phyloP scores from a whole-genome alignment of 2,888 invertebrate species.

The Parnassius apollo region DNA sequence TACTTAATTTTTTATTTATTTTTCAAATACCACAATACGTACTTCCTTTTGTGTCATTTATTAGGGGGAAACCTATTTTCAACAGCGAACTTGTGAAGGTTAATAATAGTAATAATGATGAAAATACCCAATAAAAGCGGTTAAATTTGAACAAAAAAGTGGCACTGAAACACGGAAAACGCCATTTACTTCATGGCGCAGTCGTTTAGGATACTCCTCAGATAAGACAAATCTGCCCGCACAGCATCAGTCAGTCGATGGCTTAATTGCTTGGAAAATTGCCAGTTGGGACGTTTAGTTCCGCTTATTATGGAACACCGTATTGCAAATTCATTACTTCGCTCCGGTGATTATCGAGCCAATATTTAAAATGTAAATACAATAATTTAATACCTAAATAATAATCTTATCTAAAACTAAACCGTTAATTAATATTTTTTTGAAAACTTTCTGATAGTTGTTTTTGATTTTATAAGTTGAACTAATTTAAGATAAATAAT shows the following conservation, averaged over 20 bases:
- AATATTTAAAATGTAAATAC: constrained; percentile 5
- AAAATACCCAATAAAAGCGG: background rate
- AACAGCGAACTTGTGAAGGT: too few relatives aligned
- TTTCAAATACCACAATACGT: too few relatives aligned
- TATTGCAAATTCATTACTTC: constrained; percentile 16
- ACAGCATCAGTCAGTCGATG: constrained; percentile 33
- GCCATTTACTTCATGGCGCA: constrained; percentile 1
- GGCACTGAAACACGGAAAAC: background rate
- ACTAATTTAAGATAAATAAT: too few relatives aligned
- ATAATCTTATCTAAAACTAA: too few relatives aligned
- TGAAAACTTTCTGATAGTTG: too few relatives aligned
- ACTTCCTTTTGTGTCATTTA: too few relatives aligned
- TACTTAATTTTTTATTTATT: too few relatives aligned
- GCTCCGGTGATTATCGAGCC: constrained; percentile 12
- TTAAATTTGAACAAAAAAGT: background rate
- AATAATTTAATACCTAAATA: background rate
- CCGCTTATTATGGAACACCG: constrained; percentile 1
- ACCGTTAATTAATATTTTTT: too few relatives aligned
- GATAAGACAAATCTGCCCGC: constrained; percentile 19
- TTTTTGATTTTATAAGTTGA: too few relatives aligned
- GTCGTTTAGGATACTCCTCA: constrained; percentile 8
- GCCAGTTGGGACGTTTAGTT: constrained; percentile 39
- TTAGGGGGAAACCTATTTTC: too few relatives aligned
- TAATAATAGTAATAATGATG: too few relatives aligned
- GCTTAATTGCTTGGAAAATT: constrained; percentile 42